Base-by-base conservation (phyloP, 1,140 invertebrate genomes). In the Camponotus pennsylvanicus region DNA sequence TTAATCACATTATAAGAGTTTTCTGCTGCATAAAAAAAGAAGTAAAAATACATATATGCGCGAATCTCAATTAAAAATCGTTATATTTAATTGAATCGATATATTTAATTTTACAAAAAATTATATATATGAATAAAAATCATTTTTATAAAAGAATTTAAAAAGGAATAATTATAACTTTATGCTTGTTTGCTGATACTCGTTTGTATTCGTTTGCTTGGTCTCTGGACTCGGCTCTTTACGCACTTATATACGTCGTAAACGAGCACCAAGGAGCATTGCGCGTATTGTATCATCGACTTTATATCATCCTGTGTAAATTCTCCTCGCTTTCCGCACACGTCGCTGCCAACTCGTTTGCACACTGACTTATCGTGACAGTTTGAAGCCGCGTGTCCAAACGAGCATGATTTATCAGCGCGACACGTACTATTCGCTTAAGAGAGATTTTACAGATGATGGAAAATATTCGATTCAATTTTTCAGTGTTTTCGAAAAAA, bases 271-370 rank as follows among this genome's bases (percentile, higher is more conserved):
- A 18, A 32, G 13, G 57, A 77, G 34, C 2, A 13, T 70, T 45
- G 34, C 34, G 40, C 42, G 11, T 55, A 80, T 78, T 78, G 76
- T 66, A 66, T 78, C 76, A 66, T 78, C 42, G 61, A 66, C 45
- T 42, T 55, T 70, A 70, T 42, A 70, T n/a, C 42, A 66, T 34
- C 59, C 11, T 61, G 76, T 42, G 77, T 55, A 80, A 70, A 80
- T 80, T 80, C 45, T 80, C 64, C 7, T 80, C 49, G 34, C 77
- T 52, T 70, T 80, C 77, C 21, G 45, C 77, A 57, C 66, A 70
- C 66, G 45, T 80, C 15, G 67, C 45, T 52, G 77, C 45, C 34
- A 70, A 80, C 66, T 80, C 34, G 77, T 80, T 80, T 80, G 49
- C 63, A 21, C 49, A 32, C 64, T 37, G 34, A 80, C 32, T 57